Evolutionary conservation across 1,140 invertebrate genomes (phyloP), one percentile per base, ranked within the genome.

Genomic region (Dendrolimus punctatus): DNA sequence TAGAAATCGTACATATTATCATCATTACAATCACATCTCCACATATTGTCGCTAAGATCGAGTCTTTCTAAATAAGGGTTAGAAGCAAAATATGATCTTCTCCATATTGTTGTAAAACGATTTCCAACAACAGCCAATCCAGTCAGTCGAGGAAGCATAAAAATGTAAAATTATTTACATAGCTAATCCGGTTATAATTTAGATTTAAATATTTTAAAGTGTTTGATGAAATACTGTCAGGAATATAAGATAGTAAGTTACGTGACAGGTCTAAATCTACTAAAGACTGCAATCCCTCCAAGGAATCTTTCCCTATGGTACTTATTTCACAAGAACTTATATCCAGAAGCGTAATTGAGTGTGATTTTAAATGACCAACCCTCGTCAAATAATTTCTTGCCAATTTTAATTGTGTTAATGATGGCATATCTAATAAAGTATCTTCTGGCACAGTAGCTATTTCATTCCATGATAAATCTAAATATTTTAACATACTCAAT

Each of bases 381-480:
- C 76, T 88, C 2, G 87, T 89, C 2, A 94, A 64, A 63, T 92
- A 90, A 68, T 94, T 93, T 60, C 90, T 89, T 65, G 88, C 90
- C 40, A 94, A 64, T 66, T 91, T 89, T 1, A 93, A 69, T 56
- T 81, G 87, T 4, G 77, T 87, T 8, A 93, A 60, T 8, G 84
- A 87, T 9, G 89, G 85, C 73, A 90, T 90, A 59, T 88, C 80
- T 8, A 73, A 62, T 40, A 92, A 82, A 38, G 86, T 80, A 38
- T 90, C 88, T 57, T 83, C 77, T 44, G 89, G 87, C 53, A 93
- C 60, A 2, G 68, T 59, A 2, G 81, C 84, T 50, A 94, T 90
- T 59, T 90, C 87, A 66, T 94, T 94, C 72, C 88, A 90, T 0
- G 93, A 93, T 50, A 93, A 72, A 73, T 93, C 92, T 42, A 93